Evolutionary conservation across 2,113 vertebrate species (phyloP).

Genomic region (Neomonachus schauinslandi): DNA sequence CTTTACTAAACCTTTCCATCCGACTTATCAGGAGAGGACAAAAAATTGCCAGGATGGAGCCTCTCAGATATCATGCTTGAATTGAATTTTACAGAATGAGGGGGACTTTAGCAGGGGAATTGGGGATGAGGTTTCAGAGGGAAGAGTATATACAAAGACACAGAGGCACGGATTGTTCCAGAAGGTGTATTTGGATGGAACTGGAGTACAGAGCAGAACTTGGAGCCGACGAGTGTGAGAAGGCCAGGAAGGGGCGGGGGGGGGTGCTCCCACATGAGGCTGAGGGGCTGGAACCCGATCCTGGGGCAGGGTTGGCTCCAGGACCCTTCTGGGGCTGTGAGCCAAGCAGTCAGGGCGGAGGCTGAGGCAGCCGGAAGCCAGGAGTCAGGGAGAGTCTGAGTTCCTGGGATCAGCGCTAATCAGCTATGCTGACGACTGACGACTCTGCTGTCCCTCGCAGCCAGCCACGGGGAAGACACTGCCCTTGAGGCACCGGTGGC

Average conservation of each 20-base stretch:
- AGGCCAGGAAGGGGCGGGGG: not conserved
- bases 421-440: not conserved
- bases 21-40: not conserved
- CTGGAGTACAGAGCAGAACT: not conserved
- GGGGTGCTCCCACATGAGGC: not conserved
- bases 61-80: not conserved
- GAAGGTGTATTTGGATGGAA: slow-evolving; percentile 41
- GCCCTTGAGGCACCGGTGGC: not conserved
- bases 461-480: not conserved
- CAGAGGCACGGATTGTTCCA: not conserved
- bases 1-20: not conserved
- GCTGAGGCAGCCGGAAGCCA: not conserved
- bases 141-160: not conserved
- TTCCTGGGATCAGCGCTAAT: not conserved
- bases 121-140: not conserved
- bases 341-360: too few relatives aligned
- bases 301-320: not conserved
- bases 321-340: not conserved
- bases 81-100: not conserved
- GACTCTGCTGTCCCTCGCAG: not conserved
- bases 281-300: not conserved
- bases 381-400: not conserved
- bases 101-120: not conserved
- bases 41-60: not conserved
- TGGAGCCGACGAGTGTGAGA: not conserved